A percentile compares a stretch with the other conserved stretches of the same genome.
phyloP scores from a whole-genome alignment of 2,797 vertebrate species.

The Knipowitschia caucasica region DNA sequence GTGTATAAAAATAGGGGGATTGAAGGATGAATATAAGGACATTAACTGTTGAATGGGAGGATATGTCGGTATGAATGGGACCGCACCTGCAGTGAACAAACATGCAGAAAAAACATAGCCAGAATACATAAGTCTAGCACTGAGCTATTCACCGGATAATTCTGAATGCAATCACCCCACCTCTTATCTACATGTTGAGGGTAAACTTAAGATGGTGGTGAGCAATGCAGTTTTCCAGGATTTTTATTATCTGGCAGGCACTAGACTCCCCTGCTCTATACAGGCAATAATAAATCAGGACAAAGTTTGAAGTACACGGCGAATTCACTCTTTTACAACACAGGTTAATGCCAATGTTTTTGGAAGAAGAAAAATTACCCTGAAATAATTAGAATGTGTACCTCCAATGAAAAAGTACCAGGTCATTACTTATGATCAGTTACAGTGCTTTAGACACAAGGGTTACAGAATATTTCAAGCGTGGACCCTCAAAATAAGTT shows the following conservation, averaged over 20 bases:
- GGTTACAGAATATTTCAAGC: too few species aligned
- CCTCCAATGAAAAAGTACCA: background rate
- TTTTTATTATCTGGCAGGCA: conserved; percentile 50
- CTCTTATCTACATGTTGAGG: conserved; percentile 18
- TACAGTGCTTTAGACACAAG: background rate
- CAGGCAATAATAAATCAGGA: conserved; percentile 33
- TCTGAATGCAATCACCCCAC: background rate
- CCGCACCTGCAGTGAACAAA: conserved; percentile 8
- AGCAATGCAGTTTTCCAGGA: conserved; percentile 29
- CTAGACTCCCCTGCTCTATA: conserved; percentile 27
- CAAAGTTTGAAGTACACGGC: conserved; percentile 29
- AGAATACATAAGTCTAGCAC: background rate
- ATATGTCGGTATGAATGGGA: background rate
- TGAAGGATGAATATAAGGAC: conserved; percentile 3
- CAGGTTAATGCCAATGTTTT: background rate
- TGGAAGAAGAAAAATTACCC: background rate
- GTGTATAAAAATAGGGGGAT: conserved; percentile 14
- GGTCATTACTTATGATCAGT: background rate
- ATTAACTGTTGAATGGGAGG: background rate
- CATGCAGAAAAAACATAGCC: background rate
- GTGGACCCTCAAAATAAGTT: too few species aligned
- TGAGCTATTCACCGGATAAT: background rate
- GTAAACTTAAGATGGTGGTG: conserved; percentile 21
- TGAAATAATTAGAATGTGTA: background rate
- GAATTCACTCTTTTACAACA: background rate